Evolutionary conservation across 2,888 invertebrate species (phyloP).

Genomic region (Erebia ligea): DNA sequence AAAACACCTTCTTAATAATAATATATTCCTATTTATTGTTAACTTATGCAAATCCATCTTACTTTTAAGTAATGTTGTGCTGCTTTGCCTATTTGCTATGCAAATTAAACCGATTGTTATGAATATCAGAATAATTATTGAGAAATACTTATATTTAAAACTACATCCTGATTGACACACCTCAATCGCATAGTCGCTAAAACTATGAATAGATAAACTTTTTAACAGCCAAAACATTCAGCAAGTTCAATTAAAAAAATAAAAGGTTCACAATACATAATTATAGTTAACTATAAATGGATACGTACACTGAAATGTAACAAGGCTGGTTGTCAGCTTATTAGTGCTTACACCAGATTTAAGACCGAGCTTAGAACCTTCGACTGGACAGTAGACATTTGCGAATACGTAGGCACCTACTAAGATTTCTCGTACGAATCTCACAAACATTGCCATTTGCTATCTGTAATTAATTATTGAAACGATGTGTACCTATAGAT

Average conservation of each 20-base stretch:
- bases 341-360: slow-evolving; percentile 30
- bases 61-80: neutral
- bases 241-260: neutral
- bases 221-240: neutral
- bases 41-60: slow-evolving; percentile 11
- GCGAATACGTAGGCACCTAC: neutral
- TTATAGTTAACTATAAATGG: neutral
- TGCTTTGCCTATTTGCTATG: neutral
- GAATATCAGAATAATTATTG: neutral
- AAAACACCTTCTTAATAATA: neutral
- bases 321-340: slow-evolving; percentile 29
- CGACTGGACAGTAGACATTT: slow-evolving; percentile 8
- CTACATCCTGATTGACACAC: too few species aligned
- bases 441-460: neutral
- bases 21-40: slow-evolving; percentile 8
- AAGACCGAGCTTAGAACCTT: slow-evolving; percentile 14
- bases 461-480: too few species aligned
- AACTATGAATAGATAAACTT: neutral
- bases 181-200: too few species aligned
- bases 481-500: too few species aligned
- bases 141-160: neutral
- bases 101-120: neutral
- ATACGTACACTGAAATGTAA: slow-evolving; percentile 12
- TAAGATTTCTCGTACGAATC: slow-evolving; percentile 10
- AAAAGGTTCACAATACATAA: neutral